A percentile compares a stretch with the other conserved stretches of the same genome.
These are phyloP conservation scores for Hermaeophaga mercurialis DNA, from an alignment of 2,888 invertebrate genomes.

Conservation along the genomic window DNA sequence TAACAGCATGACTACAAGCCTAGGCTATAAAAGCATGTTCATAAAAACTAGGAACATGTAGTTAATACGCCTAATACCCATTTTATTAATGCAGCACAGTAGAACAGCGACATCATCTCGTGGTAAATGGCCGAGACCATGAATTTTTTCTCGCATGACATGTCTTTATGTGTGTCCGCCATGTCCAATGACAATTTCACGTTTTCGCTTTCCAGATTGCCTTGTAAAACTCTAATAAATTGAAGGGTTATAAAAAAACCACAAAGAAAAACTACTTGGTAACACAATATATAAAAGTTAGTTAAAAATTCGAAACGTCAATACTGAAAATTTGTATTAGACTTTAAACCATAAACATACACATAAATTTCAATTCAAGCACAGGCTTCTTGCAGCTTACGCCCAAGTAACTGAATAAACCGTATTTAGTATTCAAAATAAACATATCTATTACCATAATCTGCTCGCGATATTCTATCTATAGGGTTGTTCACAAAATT, in stretches of 20 bases:
- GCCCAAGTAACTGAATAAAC: conserved; percentile 10
- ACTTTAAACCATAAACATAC: too few species aligned
- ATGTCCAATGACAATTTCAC: not conserved
- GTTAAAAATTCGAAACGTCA: too few species aligned
- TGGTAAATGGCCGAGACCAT: conserved; percentile 16
- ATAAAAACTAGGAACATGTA: conserved; percentile 34
- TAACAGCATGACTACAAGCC: not conserved
- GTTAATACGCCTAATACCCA: conserved; percentile 34
- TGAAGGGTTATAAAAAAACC: too few species aligned
- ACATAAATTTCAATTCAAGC: not conserved
- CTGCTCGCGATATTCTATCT: not conserved
- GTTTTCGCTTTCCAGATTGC: not conserved
- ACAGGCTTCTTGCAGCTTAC: not conserved
- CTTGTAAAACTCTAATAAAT: not conserved
- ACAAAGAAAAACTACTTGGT: too few species aligned
- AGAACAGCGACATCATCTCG: not conserved
- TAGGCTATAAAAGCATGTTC: conserved; percentile 32
- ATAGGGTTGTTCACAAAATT: too few species aligned
- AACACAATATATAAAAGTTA: too few species aligned
- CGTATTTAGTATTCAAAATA: conserved; percentile 20
- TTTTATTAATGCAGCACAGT: conserved; percentile 36
- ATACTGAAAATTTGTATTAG: too few species aligned
- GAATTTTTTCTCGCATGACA: conserved; percentile 19
- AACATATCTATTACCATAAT: conserved; percentile 26
- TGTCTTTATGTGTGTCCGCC: conserved; percentile 13